Conservation (phyloP, 1,140 invertebrate genomes). For the Brachionus rotundiformis region DNA sequence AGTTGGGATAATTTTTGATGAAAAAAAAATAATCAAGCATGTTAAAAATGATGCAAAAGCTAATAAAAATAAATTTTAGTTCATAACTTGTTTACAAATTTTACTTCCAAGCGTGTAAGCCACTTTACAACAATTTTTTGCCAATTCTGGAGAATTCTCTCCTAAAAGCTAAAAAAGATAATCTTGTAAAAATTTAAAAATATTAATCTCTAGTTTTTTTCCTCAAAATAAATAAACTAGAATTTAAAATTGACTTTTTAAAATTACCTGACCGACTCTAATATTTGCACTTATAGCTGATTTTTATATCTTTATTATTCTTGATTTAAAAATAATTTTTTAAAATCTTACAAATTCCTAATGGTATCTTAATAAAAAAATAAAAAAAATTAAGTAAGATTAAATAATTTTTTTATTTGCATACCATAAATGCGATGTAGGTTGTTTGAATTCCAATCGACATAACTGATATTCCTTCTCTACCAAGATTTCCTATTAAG, state of each 20-base stretch:
- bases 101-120: conserved; percentile 16
- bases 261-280: conserved; percentile 30
- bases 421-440: conserved; percentile 45
- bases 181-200: no score
- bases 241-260: neutral
- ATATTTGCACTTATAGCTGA: conserved; percentile 34
- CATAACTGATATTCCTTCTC: conserved; percentile 36
- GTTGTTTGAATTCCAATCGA: conserved; percentile 39
- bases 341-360: conserved; percentile 27
- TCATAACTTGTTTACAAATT: neutral
- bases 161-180: conserved; percentile 17
- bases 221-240: neutral
- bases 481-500: conserved; percentile 21
- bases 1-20: neutral
- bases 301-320: no score
- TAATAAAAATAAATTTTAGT: neutral
- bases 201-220: neutral
- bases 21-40: neutral
- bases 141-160: conserved; percentile 5
- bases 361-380: conserved; percentile 10
- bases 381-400: neutral
- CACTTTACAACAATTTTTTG: conserved; percentile 2
- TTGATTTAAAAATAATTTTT: neutral
- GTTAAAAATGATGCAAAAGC: neutral
- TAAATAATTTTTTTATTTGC: neutral